Evolutionary conservation across 2,797 vertebrate genomes (phyloP).

Genomic region (Gymnothorax reevesii): DNA sequence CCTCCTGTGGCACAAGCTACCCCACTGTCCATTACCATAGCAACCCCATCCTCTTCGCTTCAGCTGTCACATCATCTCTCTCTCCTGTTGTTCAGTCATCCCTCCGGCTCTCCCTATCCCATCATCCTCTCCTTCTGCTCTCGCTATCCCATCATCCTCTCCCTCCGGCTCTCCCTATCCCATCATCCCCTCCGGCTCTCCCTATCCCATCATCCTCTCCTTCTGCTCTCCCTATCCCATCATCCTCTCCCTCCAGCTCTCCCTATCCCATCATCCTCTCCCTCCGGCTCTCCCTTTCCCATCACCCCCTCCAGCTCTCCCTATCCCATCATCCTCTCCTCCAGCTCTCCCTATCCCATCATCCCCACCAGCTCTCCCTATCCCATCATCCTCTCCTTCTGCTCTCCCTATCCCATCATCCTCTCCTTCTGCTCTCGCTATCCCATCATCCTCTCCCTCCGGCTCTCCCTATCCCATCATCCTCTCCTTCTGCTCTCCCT

Average conservation of each 20-base stretch:
- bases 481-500: neutral
- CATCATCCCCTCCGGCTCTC: neutral
- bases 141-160: neutral
- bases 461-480: neutral
- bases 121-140: neutral
- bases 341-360: neutral
- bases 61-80: neutral
- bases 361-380: neutral
- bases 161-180: neutral
- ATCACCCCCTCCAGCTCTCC: too few relatives aligned
- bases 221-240: neutral
- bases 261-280: neutral
- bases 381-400: neutral
- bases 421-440: neutral
- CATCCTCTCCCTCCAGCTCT: neutral
- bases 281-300: too few relatives aligned
- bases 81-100: neutral
- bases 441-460: neutral
- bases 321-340: neutral
- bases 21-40: neutral
- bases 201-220: neutral
- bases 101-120: too few relatives aligned
- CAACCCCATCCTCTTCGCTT: constrained; percentile 23
- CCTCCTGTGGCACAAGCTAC: too few relatives aligned
- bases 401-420: neutral